Conservation (phyloP, 2,797 vertebrate genomes). For the Hydrocynus forskahlii region DNA sequence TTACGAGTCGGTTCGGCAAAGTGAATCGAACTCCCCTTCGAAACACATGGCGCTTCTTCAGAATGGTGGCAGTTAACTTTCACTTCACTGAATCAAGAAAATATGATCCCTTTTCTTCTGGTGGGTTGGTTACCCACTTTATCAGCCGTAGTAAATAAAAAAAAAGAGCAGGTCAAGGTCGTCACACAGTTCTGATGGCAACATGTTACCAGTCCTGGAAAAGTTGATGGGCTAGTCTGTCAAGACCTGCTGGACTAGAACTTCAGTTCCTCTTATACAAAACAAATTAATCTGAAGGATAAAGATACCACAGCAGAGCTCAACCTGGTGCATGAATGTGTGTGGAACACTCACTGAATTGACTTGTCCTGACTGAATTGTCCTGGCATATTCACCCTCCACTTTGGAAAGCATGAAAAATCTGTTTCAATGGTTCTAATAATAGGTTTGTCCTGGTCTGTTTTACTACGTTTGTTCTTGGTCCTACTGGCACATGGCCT, state of each 20-base stretch:
- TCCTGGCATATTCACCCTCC: too few relatives aligned
- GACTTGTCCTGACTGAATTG: background rate
- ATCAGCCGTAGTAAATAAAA: background rate
- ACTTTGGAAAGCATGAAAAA: too few relatives aligned
- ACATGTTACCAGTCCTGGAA: background rate
- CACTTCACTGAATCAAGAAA: too few relatives aligned
- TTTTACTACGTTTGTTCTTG: background rate
- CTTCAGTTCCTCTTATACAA: slow-evolving; percentile 5
- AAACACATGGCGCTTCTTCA: too few relatives aligned
- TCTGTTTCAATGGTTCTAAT: background rate
- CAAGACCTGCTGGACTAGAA: background rate
- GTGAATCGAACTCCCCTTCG: too few relatives aligned
- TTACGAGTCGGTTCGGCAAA: too few relatives aligned
- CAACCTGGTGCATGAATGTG: background rate
- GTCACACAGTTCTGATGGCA: background rate
- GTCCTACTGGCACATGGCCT: background rate
- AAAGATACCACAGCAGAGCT: slow-evolving; percentile 13
- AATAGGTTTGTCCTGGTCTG: too few relatives aligned
- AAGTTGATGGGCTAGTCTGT: background rate
- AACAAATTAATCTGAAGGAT: slow-evolving; percentile 6
- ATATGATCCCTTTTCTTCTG: too few relatives aligned
- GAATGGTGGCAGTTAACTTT: too few relatives aligned
- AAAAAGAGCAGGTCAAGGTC: background rate
- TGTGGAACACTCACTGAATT: background rate
- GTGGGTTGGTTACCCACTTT: background rate